Conservation (phyloP, 2,888 invertebrate species). For the Diarsia rubi region DNA sequence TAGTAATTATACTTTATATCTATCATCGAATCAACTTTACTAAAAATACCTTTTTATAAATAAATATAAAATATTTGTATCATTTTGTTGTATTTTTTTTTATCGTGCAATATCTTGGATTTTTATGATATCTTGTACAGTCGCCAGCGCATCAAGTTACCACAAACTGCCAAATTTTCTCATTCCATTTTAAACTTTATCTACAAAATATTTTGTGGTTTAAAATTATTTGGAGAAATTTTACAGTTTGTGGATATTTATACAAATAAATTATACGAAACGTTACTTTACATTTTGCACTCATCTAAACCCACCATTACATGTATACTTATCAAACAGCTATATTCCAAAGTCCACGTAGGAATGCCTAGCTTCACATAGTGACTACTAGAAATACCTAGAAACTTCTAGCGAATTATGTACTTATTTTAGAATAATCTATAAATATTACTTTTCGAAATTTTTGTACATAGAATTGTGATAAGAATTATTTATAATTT, state of each 20-base stretch:
- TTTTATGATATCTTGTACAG: too few relatives aligned
- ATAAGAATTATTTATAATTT: slow-evolving; percentile 59
- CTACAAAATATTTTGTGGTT: too few relatives aligned
- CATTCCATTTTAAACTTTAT: too few relatives aligned
- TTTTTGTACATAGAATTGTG: slow-evolving; percentile 62
- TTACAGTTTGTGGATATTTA: too few relatives aligned
- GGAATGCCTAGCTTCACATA: slow-evolving; percentile 66
- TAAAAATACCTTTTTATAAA: not conserved
- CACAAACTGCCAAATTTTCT: too few relatives aligned
- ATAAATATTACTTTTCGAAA: slow-evolving; percentile 54
- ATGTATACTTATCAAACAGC: slow-evolving; percentile 73
- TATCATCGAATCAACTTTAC: not conserved
- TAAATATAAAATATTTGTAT: not conserved
- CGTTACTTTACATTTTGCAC: slow-evolving; percentile 15
- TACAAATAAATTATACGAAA: not conserved
- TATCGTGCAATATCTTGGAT: too few relatives aligned
- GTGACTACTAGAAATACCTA: slow-evolving; percentile 54
- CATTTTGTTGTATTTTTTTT: too few relatives aligned
- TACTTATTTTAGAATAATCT: slow-evolving; percentile 65
- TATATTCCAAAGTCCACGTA: slow-evolving; percentile 80
- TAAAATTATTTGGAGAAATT: too few relatives aligned
- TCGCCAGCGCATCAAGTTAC: too few relatives aligned
- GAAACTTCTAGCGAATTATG: slow-evolving; percentile 51
- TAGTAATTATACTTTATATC: too few relatives aligned
- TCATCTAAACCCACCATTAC: slow-evolving; percentile 19